These are phyloP conservation scores for Myzus persicae DNA, from an alignment of 1,140 invertebrate genomes.

Conservation along the genomic window DNA sequence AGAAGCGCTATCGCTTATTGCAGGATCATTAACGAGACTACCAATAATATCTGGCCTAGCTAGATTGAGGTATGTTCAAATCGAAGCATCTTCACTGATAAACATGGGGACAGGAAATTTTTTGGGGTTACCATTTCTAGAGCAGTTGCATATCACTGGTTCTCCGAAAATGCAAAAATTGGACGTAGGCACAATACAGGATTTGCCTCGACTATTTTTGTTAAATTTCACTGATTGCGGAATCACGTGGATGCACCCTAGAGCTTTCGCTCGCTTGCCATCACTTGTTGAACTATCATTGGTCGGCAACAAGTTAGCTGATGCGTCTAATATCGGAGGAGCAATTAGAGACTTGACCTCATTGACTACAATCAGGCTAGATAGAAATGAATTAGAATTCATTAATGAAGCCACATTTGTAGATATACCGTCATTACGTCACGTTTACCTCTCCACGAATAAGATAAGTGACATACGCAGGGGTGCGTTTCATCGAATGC, in stretches of 20 bases:
- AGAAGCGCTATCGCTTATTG: slow-evolving; percentile 83
- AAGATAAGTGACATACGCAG: slow-evolving; percentile 70
- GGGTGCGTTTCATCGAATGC: slow-evolving; percentile 81
- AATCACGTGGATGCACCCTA: slow-evolving; percentile 79
- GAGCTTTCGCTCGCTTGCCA: slow-evolving; percentile 76
- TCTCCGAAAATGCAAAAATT: slow-evolving; percentile 72
- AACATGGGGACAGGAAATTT: slow-evolving; percentile 53
- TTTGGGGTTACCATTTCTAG: slow-evolving; percentile 74
- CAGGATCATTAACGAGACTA: slow-evolving; percentile 75
- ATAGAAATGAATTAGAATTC: slow-evolving; percentile 75
- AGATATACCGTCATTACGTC: slow-evolving; percentile 76
- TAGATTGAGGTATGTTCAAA: slow-evolving; percentile 61
- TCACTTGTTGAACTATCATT: slow-evolving; percentile 76
- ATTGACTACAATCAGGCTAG: slow-evolving; percentile 74
- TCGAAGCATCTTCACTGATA: slow-evolving; percentile 57
- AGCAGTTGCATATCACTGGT: slow-evolving; percentile 78
- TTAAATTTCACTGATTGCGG: slow-evolving; percentile 82
- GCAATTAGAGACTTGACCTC: slow-evolving; percentile 77
- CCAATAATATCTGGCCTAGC: slow-evolving; percentile 67
- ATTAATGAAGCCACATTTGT: slow-evolving; percentile 81
- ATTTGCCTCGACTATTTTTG: slow-evolving; percentile 75
- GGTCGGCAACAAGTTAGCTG: slow-evolving; percentile 75
- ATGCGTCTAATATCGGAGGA: slow-evolving; percentile 80
- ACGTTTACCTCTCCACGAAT: slow-evolving; percentile 77
- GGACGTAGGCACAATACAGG: slow-evolving; percentile 77